A percentile compares a stretch with the other conserved stretches of the same genome.
Evolutionary conservation across 2,113 vertebrate species (phyloP).

Genomic region (Pomatorhinus ruficollis): DNA sequence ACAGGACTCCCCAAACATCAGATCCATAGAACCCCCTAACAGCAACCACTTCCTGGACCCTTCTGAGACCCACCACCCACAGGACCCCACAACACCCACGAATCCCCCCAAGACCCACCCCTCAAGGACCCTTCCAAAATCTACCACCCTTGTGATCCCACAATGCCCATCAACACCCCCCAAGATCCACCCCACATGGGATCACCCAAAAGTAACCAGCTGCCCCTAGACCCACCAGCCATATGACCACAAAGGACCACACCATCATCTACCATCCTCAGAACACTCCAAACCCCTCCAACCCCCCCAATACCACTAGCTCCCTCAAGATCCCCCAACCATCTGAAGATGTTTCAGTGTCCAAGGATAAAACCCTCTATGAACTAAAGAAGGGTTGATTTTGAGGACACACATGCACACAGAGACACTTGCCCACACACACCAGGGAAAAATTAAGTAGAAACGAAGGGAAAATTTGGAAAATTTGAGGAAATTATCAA

Average conservation of each 20-base stretch:
- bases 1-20: neutral
- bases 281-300: neutral
- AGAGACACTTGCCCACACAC: neutral
- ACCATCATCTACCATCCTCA: neutral
- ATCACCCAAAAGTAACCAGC: neutral
- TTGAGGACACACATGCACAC: neutral
- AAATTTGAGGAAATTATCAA: rapidly evolving
- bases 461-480: neutral
- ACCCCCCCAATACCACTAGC: rapidly evolving
- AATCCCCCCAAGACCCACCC: rapidly evolving
- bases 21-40: neutral
- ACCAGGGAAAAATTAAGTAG: neutral
- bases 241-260: rapidly evolving
- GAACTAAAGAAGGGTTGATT: neutral
- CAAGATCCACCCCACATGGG: neutral
- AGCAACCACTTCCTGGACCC: too few species aligned
- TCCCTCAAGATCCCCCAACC: neutral
- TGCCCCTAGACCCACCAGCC: neutral
- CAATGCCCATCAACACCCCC: neutral
- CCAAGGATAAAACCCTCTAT: neutral
- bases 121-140: neutral
- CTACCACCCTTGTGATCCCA: too few species aligned
- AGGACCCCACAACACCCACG: neutral
- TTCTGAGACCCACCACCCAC: neutral
- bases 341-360: neutral